These are phyloP conservation scores for Halcyon leucocephala DNA, from an alignment of 2,797 vertebrate genomes.

Conservation along the genomic window DNA sequence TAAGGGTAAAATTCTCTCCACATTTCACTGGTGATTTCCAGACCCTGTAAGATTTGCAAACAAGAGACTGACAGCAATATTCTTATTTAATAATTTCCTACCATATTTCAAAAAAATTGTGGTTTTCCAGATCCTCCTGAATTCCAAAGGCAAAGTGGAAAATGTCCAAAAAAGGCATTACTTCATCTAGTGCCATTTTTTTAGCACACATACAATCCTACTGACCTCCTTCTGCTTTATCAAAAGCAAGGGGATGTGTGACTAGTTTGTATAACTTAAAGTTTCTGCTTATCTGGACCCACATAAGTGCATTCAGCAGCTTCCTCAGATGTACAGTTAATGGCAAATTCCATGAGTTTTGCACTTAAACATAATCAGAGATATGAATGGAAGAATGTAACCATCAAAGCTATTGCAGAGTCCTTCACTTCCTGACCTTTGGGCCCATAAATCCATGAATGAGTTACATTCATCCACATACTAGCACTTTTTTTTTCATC, in stretches of 20 bases:
- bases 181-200: slow-evolving; percentile 7
- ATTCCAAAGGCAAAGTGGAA: slow-evolving; percentile 28
- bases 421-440: slow-evolving; percentile 31
- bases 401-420: slow-evolving; percentile 1
- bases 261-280: slow-evolving; percentile 16
- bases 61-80: neutral
- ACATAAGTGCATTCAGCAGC: slow-evolving; percentile 10
- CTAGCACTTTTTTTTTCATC: neutral
- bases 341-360: slow-evolving; percentile 48
- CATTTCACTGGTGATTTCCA: slow-evolving; percentile 30
- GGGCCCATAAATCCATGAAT: neutral
- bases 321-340: slow-evolving; percentile 38
- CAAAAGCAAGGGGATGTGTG: neutral
- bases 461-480: neutral
- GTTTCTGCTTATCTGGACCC: slow-evolving; percentile 34
- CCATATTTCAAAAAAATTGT: neutral
- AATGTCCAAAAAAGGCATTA: slow-evolving; percentile 43
- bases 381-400: slow-evolving; percentile 34
- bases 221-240: neutral
- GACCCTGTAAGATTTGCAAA: neutral
- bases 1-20: slow-evolving; percentile 24
- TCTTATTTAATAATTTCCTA: slow-evolving; percentile 52
- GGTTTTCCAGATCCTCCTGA: neutral
- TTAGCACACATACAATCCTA: neutral
- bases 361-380: slow-evolving; percentile 39